Conservation (phyloP, 1,140 invertebrate species). For the Drosophila leontia region DNA sequence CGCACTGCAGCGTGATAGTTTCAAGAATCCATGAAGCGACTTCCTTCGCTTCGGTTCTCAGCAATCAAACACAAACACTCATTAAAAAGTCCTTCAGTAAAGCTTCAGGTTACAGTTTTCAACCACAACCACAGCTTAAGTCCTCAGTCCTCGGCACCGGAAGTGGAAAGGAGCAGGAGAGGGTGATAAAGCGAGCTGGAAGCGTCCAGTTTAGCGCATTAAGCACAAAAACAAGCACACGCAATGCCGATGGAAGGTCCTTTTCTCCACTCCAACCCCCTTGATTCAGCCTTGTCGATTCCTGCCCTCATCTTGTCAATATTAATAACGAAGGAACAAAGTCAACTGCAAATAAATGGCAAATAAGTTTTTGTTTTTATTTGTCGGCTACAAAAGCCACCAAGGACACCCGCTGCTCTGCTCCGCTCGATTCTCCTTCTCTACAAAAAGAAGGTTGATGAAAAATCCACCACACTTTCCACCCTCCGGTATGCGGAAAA, state of each 20-base stretch:
- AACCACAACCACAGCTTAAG: constrained; percentile 69
- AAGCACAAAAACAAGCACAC: constrained; percentile 72
- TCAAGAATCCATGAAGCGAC: constrained; percentile 27
- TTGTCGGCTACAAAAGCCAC: constrained; percentile 49
- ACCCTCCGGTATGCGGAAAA: constrained; percentile 58
- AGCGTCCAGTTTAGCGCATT: constrained; percentile 61
- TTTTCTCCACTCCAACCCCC: constrained; percentile 16
- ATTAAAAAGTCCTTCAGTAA: constrained; percentile 79
- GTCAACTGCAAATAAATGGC: constrained; percentile 77
- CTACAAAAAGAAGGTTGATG: constrained; percentile 20
- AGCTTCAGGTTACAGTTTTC: constrained; percentile 73
- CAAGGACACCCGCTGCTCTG: constrained; percentile 50
- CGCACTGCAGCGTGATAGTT: constrained; percentile 8
- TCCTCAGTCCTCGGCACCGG: constrained; percentile 51
- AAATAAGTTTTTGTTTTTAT: constrained; percentile 78
- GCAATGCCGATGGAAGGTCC: constrained; percentile 43
- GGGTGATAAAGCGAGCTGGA: constrained; percentile 7
- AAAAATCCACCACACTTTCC: constrained; percentile 17
- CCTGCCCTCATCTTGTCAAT: constrained; percentile 52
- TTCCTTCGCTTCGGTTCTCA: constrained; percentile 34
- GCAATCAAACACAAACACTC: constrained; percentile 72
- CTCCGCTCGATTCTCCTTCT: constrained; percentile 3
- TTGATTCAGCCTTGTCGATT: constrained; percentile 32
- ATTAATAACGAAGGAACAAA: constrained; percentile 70
- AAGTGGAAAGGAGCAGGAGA: constrained; percentile 40